These are phyloP conservation scores for Sardinella longiceps DNA, from an alignment of 2,797 vertebrate genomes.

Conservation along the genomic window DNA sequence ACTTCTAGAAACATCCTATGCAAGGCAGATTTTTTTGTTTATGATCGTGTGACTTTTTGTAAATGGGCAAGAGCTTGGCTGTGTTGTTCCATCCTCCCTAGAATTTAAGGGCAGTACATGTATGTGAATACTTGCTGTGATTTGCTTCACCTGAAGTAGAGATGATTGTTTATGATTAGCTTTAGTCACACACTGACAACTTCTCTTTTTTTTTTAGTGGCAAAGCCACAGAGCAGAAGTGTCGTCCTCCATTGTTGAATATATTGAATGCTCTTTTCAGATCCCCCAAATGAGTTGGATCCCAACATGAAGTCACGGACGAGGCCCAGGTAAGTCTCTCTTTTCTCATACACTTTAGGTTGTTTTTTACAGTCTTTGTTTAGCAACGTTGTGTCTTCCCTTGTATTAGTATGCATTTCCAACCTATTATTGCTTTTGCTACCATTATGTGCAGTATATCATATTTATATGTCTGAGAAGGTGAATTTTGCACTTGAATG, in stretches of 20 bases:
- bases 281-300: conserved; percentile 67
- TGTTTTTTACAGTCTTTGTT: background rate
- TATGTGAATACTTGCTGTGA: background rate
- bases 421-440: background rate
- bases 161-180: background rate
- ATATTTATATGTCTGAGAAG: background rate
- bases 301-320: conserved; percentile 67
- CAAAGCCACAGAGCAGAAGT: conserved; percentile 10
- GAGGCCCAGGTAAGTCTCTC: conserved; percentile 68
- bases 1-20: background rate
- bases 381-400: background rate
- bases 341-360: background rate
- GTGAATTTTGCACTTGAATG: background rate
- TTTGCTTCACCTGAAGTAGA: background rate
- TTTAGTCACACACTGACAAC: background rate
- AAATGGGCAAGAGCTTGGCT: background rate
- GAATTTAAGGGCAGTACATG: too few relatives aligned
- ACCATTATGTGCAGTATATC: too few relatives aligned
- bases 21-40: background rate
- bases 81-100: background rate
- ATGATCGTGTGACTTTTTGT: background rate
- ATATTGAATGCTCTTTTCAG: conserved; percentile 51
- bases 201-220: conserved; percentile 48
- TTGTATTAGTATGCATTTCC: background rate
- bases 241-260: conserved; percentile 27